These are phyloP conservation scores for Caracal caracal DNA, from an alignment of 2,113 vertebrate genomes.

Conservation along the genomic window DNA sequence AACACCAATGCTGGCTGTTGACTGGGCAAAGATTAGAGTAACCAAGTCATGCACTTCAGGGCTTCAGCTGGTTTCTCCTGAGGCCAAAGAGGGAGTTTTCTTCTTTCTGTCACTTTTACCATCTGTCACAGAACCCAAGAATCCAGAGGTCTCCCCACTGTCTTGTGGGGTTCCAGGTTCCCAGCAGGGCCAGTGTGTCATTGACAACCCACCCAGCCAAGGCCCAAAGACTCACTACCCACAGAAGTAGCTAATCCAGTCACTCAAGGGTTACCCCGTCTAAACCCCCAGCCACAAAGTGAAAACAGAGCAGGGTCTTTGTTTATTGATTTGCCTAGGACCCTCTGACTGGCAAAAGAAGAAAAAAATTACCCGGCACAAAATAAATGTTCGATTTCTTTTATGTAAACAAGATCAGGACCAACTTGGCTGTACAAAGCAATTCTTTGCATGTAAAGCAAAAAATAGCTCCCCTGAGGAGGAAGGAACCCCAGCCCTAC, in stretches of 20 bases:
- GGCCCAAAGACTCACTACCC: neutral
- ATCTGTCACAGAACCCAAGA: neutral
- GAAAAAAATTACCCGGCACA: conserved; percentile 41
- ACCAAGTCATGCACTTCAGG: neutral
- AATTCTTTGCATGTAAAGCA: conserved; percentile 76
- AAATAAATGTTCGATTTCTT: conserved; percentile 72
- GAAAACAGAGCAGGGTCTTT: conserved; percentile 59
- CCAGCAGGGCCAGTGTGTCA: neutral
- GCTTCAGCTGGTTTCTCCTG: neutral
- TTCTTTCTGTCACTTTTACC: neutral
- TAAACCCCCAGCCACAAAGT: conserved; percentile 62
- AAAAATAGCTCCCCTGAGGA: conserved; percentile 76
- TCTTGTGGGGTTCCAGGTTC: neutral
- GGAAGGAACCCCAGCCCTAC: conserved; percentile 48
- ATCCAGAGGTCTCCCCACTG: neutral
- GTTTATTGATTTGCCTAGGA: conserved; percentile 62
- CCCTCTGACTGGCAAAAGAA: conserved; percentile 67
- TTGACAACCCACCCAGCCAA: neutral
- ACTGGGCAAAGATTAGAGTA: neutral
- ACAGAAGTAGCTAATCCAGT: conserved; percentile 4
- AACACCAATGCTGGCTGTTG: conserved; percentile 20
- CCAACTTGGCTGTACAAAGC: conserved; percentile 72
- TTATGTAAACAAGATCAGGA: conserved; percentile 75
- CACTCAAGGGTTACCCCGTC: conserved; percentile 69
- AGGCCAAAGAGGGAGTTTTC: neutral